These are phyloP conservation scores for Solea senegalensis DNA, from an alignment of 2,113 vertebrate species.

Conservation along the genomic window DNA sequence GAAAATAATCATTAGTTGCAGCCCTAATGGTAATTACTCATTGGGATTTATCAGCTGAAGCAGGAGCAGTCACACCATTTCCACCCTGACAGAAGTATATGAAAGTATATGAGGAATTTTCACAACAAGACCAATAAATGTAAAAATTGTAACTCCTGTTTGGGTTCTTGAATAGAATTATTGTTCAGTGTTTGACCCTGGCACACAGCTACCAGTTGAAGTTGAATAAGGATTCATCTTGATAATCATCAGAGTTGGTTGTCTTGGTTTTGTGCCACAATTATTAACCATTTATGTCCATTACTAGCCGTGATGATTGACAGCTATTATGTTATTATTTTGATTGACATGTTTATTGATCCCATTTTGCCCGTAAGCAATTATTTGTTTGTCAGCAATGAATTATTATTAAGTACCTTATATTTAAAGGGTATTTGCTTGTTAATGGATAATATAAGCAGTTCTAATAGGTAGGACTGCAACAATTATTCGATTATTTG, in stretches of 20 bases:
- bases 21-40: neutral
- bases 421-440: too few species aligned
- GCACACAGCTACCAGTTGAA: neutral
- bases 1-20: too few species aligned
- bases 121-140: neutral
- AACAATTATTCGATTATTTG: too few species aligned
- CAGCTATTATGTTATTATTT: neutral
- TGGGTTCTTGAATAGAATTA: too few species aligned
- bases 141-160: neutral
- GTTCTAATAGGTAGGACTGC: too few species aligned
- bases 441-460: too few species aligned
- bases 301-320: too few species aligned
- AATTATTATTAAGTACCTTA: too few species aligned
- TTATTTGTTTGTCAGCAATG: too few species aligned
- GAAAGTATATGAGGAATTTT: conserved; percentile 14
- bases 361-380: neutral
- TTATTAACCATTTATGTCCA: neutral
- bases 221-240: conserved; percentile 20
- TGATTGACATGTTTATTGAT: neutral
- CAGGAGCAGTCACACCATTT: conserved; percentile 21
- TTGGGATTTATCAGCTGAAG: conserved; percentile 32
- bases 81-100: conserved; percentile 3
- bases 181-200: too few species aligned
- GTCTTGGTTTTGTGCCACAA: neutral
- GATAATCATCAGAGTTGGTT: neutral